Percentiles rank a stretch among this genome's conserved stretches.
phyloP scores from a whole-genome alignment of 2,113 vertebrate species.

The Amia ocellicauda region DNA sequence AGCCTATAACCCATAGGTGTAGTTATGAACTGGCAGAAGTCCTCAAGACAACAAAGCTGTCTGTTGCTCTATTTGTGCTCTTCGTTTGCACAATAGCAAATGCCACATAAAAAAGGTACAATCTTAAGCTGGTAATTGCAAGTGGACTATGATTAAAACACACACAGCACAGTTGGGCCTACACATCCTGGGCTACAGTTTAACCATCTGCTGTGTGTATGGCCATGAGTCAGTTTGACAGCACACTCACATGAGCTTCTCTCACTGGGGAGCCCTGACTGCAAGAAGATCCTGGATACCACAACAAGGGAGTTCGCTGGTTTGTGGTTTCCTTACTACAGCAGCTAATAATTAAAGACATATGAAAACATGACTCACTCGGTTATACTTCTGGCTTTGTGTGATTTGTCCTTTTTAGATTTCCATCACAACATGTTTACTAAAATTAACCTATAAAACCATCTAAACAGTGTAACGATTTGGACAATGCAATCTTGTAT shows the following conservation, averaged over 20 bases:
- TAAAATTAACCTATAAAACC: slow-evolving; percentile 1
- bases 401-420: slow-evolving; percentile 20
- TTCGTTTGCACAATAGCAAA: slow-evolving; percentile 11
- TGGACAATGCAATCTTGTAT: too few species aligned
- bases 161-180: slow-evolving; percentile 2
- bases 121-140: slow-evolving; percentile 17
- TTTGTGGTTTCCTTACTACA: slow-evolving; percentile 20
- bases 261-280: slow-evolving; percentile 3
- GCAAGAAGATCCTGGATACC: slow-evolving; percentile 19
- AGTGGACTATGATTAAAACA: slow-evolving; percentile 20
- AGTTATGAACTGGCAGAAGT: too few species aligned
- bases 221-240: not conserved
- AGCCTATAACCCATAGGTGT: too few species aligned
- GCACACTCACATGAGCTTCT: slow-evolving; percentile 5
- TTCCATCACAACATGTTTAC: slow-evolving; percentile 28
- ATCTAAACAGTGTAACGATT: not conserved
- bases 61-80: slow-evolving; percentile 21
- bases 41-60: slow-evolving; percentile 41
- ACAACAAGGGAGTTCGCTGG: slow-evolving; percentile 4
- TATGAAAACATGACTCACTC: not conserved
- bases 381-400: slow-evolving; percentile 3
- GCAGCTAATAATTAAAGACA: slow-evolving; percentile 28
- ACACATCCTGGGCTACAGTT: slow-evolving; percentile 10
- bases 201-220: not conserved
- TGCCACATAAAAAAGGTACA: slow-evolving; percentile 16